Evolutionary conservation across 1,140 invertebrate species (phyloP), one percentile per base, ranked within the genome.

Genomic region (Chymomyza costata): DNA sequence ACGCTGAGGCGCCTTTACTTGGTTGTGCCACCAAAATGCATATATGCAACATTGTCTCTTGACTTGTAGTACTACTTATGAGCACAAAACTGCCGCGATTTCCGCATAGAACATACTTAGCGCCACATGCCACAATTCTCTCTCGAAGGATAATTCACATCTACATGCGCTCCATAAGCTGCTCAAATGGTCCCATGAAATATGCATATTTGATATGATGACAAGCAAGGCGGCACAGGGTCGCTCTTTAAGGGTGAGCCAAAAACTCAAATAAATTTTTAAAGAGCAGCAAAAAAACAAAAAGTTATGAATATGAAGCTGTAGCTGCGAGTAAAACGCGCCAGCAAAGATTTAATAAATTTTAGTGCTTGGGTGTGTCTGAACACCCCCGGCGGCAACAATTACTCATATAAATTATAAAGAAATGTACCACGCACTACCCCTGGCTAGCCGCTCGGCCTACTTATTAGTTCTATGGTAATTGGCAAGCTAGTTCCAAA

Each of bases 391-490:
- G 21, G 30, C 11, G 6, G 43, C 14, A 45, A 38, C 69, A 73
- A 73, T 73, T 73, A 73, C 60, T 80, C 73, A 68, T 65, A 68
- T 80, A 65, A 73, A 80, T 80, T 80, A 80, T 73, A 59, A 76
- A 65, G 67, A 80, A 73, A 80, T 68, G 73, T 73, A 61, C 81
- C 64, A 70, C 8, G 31, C 10, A 31, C 16, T 18, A 8, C 15
- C 16, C 3, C 21, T 25, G 3, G 21, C 3, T 25, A 5, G 21
- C n/a, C n/a, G 21, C 8, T 8, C 8, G 3, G 3, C 21, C 21
- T 25, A 3, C 21, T 25, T 25, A 3, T 8, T 5, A 3, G 21
- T 25, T 8, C 21, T 25, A 25, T 25, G 3, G 71, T 76, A 76
- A 76, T 76, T 76, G 71, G 66, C 59, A 18, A 18, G 32, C 15